Evolutionary conservation across 1,140 invertebrate genomes (phyloP), one percentile per base, ranked within the genome.

Genomic region (Medauroidea extradentata): DNA sequence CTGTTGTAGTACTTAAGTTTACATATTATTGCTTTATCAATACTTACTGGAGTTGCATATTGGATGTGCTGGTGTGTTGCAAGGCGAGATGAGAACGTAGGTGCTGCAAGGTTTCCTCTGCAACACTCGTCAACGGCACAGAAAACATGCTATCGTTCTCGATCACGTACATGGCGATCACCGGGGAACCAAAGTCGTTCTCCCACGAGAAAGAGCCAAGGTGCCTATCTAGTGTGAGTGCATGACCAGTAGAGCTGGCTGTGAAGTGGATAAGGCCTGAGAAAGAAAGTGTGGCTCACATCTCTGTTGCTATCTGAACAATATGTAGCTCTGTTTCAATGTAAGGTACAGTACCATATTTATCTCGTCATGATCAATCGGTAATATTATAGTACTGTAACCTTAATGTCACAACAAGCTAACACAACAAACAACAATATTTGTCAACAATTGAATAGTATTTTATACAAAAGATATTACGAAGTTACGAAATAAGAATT

Each of bases 121-220:
- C 91, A 29, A 98, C 85, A 48, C 89, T 92, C 8, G 90, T 93
- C 69, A 96, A 96, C 2, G 94, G 94, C 39, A 98, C 81, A 42
- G 88, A 85, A 34, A 93, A 78, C 27, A 98, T 80, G 2, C 89
- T 90, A 43, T 89, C 85, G 29, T 85, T 81, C 60, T 88, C 86
- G 53, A 96, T 74, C 1, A 88, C 76, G 74, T 97, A 99, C 56
- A 94, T 84, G 0, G 90, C 94, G 48, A 99, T 88, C 2, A 99
- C 86, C 2, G 96, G 94, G 60, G 93, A 94, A 49, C 86, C 84
- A 48, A 94, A 85, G 71, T 97, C 86, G 16, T 84, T 79, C 66
- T 93, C 84, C 95, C 95, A 98, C 7, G 94, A 72, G 29, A 93
- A 77, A 59, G 86, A 83, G 0, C 91, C 91, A 58, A 83, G 78